Base-by-base conservation (phyloP, 2,113 vertebrate genomes). In the Vireo altiloquus region DNA sequence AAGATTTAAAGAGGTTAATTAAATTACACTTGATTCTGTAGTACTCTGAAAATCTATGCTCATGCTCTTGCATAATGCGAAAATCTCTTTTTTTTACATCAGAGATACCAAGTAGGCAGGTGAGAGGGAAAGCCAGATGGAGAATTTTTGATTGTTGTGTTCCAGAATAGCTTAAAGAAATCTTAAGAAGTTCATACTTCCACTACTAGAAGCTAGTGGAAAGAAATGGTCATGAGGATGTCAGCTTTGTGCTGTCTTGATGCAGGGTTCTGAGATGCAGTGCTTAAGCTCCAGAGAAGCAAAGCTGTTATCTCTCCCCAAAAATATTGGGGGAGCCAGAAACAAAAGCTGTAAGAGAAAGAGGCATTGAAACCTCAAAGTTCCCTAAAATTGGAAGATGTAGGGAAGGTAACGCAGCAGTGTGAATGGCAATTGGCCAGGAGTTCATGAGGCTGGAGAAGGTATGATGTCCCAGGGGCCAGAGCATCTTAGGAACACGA, bases 401-500 rank as follows among this genome's bases (percentile, higher is more conserved):
- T 9, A 11, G 27, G 28, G 49, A 42, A 14, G 40, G 37, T 30
- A 59, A 71, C 1, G 2, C 31, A 60, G 16, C 47, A 33, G 25
- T 31, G 42, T 7, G 9, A 68, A 17, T 28, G 15, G 10, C 69
- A 89, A 3, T 53, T 82, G 47, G 31, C 42, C 12, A 6, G 49
- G 24, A 39, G 35, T 72, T 50, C 57, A 18, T 3, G 18, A 14
- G 8, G 4, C 28, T 21, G n/a, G 42, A 86, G 33, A 42, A 71
- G n/a, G 30, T 66, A 7, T 0, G 0, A 9, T 56, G 13, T 84
- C 25, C 15, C 17, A 21, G n/a, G 6, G 40, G 11, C 27, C 2
- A 2, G 57, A n/a, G 37, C 33, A 14, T n/a, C 56, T 33, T 47
- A 14, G 35, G 28, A n/a, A 4, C 3, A 6, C 5, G 2, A 10